Conservation (phyloP, 2,888 invertebrate genomes). For the Hetaerina titia region DNA sequence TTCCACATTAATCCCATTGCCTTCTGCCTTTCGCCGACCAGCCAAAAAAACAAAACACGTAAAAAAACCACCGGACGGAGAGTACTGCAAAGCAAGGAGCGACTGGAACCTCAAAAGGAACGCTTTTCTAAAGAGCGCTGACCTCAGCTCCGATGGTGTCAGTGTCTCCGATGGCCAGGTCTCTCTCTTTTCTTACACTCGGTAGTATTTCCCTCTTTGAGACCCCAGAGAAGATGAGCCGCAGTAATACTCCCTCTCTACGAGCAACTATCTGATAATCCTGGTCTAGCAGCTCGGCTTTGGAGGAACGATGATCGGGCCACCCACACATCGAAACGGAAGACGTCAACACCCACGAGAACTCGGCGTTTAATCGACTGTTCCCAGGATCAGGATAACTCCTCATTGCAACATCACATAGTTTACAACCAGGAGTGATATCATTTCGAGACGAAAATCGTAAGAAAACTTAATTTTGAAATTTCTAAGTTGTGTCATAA, state of each 20-base stretch:
- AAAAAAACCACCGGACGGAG: neutral
- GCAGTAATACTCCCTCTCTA: neutral
- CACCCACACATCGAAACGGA: too few species aligned
- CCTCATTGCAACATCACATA: too few species aligned
- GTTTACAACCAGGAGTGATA: too few species aligned
- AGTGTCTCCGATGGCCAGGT: neutral
- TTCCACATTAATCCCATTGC: neutral
- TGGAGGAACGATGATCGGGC: too few species aligned
- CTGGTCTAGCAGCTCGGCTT: too few species aligned
- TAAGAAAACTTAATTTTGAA: too few species aligned
- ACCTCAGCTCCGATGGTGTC: neutral
- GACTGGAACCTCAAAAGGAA: neutral
- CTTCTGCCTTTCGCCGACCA: neutral
- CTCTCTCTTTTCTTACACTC: neutral
- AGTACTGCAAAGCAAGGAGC: neutral
- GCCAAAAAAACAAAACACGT: neutral
- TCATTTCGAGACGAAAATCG: too few species aligned
- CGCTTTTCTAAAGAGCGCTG: neutral
- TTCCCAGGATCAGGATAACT: too few species aligned
- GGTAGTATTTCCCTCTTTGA: neutral
- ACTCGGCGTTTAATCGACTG: too few species aligned
- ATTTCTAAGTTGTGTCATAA: too few species aligned
- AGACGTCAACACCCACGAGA: too few species aligned
- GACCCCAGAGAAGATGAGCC: neutral
- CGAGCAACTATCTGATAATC: too few species aligned